A percentile compares a stretch with the other conserved stretches of the same genome.
These are phyloP conservation scores for Microtus ochrogaster DNA, from an alignment of 2,113 vertebrate genomes.

Conservation along the genomic window DNA sequence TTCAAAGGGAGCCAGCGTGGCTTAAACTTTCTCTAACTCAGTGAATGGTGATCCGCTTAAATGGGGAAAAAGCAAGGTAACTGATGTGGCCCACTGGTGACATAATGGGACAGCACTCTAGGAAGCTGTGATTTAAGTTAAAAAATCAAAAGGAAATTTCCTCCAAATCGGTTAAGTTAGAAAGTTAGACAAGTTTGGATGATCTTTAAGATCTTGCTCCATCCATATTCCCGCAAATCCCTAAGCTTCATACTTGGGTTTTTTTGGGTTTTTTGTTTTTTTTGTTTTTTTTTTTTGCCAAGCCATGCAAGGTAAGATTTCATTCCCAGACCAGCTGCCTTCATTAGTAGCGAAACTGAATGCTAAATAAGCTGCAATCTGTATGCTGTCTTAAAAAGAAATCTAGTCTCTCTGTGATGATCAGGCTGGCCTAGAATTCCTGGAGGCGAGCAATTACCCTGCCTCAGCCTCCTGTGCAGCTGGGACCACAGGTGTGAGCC, in stretches of 20 bases:
- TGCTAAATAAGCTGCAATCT: background rate
- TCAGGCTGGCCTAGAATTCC: background rate
- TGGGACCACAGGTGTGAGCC: background rate
- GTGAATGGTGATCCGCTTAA: background rate
- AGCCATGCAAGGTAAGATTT: background rate
- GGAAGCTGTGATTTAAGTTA: background rate
- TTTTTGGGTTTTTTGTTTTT: background rate
- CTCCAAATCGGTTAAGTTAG: background rate
- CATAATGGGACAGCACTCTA: background rate
- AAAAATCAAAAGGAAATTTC: background rate
- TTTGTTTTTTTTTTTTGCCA: background rate
- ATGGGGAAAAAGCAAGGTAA: background rate
- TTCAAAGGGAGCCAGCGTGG: background rate
- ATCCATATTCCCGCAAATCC: background rate
- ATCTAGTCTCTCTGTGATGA: background rate
- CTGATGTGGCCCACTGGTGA: background rate
- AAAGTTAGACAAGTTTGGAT: background rate
- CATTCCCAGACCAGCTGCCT: background rate
- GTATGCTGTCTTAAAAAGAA: background rate
- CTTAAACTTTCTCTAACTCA: conserved; percentile 33
- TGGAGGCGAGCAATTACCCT: background rate
- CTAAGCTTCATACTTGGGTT: background rate
- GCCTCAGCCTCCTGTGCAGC: background rate
- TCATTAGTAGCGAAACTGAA: background rate
- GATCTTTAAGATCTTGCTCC: background rate